Evolutionary conservation across 2,888 invertebrate genomes (phyloP), one percentile per base, ranked within the genome.

Genomic region (Villa cingulata): DNA sequence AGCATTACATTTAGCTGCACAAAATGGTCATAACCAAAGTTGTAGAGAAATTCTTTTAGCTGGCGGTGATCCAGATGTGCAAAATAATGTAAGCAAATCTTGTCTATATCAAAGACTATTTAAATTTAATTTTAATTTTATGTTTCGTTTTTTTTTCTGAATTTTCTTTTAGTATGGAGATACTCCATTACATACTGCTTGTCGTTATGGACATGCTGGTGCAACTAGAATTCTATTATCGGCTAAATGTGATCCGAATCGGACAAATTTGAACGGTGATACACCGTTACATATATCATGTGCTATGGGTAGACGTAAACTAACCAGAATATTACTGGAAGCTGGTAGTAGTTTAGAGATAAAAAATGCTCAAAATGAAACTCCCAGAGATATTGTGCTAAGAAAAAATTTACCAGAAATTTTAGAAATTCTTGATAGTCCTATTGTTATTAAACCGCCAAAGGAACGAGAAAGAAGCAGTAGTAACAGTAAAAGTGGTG

Each of bases 21-120:
- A 96, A 74, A 92, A 91, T 69, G 95, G 95, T 0, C 95, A 95
- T 73, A 96, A 95, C 72, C 94, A 95, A 72, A 85, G 88, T 56
- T 87, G 89, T 59, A 70, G 94, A 46, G 89, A 92, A 62, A 72
- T 96, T 14, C 74, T 96, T 39, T 76, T 92, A 57, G 86, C 88
- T 2, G 89, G 87, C 0, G 87, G 88, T 51, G 82, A 85, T 65
- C 83, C 92, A 0, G 88, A 94, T 66, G 72, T 86, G 50, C 88
- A 88, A 68, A 95, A 95, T 64, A 92, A 91, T 71, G 89, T 89
- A 58, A 56, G 58, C 15, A 37, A n/a, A 41, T n/a, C 20, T 17
- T 23, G 7, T 6, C n/a, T n/a, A n/a, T n/a, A n/a, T 9, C 12
- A 29, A 29, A 29, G 29, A 29, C 29, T 29, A 29, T 29, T 29